phyloP scores from a whole-genome alignment of 2,888 invertebrate species.

The Arrhopalites spinosus region DNA sequence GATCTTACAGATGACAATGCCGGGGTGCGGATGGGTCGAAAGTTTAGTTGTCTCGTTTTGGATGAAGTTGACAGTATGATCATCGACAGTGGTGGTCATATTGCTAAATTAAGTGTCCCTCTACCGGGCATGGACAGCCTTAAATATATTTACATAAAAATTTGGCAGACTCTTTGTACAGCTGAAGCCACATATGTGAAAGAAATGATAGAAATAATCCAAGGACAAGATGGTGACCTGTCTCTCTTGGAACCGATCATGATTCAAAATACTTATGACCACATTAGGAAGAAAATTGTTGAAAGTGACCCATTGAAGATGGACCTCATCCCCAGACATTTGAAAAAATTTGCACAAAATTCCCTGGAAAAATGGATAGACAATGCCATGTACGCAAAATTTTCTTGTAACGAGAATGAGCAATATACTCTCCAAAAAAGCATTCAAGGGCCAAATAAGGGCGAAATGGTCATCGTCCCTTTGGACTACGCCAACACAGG shows the following conservation, averaged over 20 bases:
- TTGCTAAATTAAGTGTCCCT: conserved; percentile 59
- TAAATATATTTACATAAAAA: conserved; percentile 57
- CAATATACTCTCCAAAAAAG: background rate
- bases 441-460: background rate
- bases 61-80: conserved; percentile 62
- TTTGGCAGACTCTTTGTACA: conserved; percentile 53
- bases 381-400: conserved; percentile 45
- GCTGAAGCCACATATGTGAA: no score
- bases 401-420: background rate
- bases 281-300: no score
- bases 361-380: conserved; percentile 55
- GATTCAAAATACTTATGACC: no score
- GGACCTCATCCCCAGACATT: background rate
- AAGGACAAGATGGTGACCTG: no score
- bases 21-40: conserved; percentile 58
- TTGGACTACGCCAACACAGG: conserved; percentile 57
- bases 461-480: background rate
- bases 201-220: no score
- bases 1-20: no score
- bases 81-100: conserved; percentile 60
- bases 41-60: conserved; percentile 57
- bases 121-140: conserved; percentile 59
- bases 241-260: no score
- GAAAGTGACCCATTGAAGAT: no score
- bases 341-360: conserved; percentile 52